Evolutionary conservation across 2,113 vertebrate genomes (phyloP), one percentile per base, ranked within the genome.

Genomic region (Phylloscopus trochiloides): DNA sequence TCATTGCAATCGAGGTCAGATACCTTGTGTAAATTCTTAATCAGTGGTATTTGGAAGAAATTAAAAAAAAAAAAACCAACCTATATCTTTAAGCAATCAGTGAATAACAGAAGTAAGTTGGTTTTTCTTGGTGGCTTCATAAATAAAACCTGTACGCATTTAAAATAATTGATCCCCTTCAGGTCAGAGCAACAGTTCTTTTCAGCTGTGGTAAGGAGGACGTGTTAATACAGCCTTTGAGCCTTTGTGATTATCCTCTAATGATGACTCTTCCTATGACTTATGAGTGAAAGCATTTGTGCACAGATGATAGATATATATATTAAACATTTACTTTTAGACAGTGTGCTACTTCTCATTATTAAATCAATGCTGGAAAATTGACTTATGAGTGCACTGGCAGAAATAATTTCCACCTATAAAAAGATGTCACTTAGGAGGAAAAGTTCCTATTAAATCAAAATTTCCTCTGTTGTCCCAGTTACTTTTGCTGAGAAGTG

Each of bases 331-430:
- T 97, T 95, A 83, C 74, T 94, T 88, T 36, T 86, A 93, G 93
- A 62, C 63, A 91, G 32, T 34, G 51, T 89, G 77, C 22, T 95
- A 73, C 80, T 94, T 96, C 80, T 96, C 42, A 90, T 93, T 95
- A 95, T 89, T 91, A 94, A 96, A 96, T 86, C 79, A 92, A 45
- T 59, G 28, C 52, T 89, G 3, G 2, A 75, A 96, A 86, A 88
- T 32, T 83, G 82, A 73, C 77, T 95, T 88, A 52, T 59, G 43
- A 92, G 36, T 76, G 67, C 68, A 73, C 61, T 84, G 75, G 80
- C 74, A 96, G 86, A 92, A 97, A 94, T 96, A 81, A 97, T 96
- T 97, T 93, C 94, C 83, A 93, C 86, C 57, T 94, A 70, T 78
- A 72, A 52, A 90, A 90, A 97, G 47, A 94, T 88, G 80, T 93